Evolutionary conservation across 2,888 invertebrate species (phyloP), one percentile per base, ranked within the genome.

Genomic region (Ligdia adustata): DNA sequence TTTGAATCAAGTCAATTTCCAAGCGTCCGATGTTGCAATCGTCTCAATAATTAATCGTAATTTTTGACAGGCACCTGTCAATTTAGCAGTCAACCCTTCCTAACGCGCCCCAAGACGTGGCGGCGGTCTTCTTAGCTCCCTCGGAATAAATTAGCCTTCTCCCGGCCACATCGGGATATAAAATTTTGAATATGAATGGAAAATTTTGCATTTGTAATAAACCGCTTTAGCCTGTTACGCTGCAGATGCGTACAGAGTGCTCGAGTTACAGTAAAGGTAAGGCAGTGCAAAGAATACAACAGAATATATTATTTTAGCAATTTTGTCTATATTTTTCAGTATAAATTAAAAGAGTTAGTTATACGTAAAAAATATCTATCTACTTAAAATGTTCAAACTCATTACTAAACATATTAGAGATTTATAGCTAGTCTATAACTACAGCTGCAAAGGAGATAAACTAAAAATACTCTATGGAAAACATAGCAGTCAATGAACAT

Each of bases 181-280:
- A 95, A 95, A 95, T 95, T 95, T 95, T 94, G 95, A 95, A 95
- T 95, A 95, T 95, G 95, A 95, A 95, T 95, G 94, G 94, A 92
- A 93, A 93, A 94, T 94, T 95, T 95, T 94, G 94, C 94, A 95
- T 95, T 92, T 92, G 92, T 94, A 94, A 95, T 94, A 93, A 94
- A 94, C 91, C 92, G 92, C 91, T 92, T 92, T 91, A 87, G 79
- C 80, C 73, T 74, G 79, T 83, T 73, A 72, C 65, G 75, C 75
- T 81, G 82, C 89, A 86, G 88, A 87, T 88, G 87, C 78, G 86
- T 77, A 79, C 48, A 24, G 38, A 27, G 33, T 43, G 24, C 42
- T 49, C 3, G 15, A 32, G 14, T 16, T 16, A 16, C 5, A 16
- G 16, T 16, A 16, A 16, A 16, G 16, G 16, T 16, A 16, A 16